Evolutionary conservation across 2,113 vertebrate genomes (phyloP), one percentile per base, ranked within the genome.

Genomic region (Etheostoma cragini): DNA sequence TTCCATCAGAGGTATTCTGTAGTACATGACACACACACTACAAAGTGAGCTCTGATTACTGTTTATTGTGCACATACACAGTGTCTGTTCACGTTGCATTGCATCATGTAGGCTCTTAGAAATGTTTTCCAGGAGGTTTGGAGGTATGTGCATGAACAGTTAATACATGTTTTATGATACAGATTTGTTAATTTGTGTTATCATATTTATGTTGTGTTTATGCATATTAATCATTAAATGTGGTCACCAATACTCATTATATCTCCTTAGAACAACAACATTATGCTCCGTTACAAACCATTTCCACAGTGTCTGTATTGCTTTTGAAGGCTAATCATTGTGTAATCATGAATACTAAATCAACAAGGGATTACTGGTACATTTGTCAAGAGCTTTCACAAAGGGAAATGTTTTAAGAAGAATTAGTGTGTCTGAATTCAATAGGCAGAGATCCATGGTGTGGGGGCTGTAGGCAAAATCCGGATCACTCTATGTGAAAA

Each of bases 1-100:
- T 88, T 84, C 82, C 70, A 75, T 49, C 64, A 47, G 33, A 74
- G 75, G 58, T 70, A 84, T 89, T 76, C 73, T 87, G 83, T 85
- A 85, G 84, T 84, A 83, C 76, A 82, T 88, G 52, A 76, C 72
- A 85, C 70, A 52, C 35, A 38, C 84, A 35, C 69, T 46, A 47
- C 52, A 87, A 49, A 50, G 61, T 8, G 21, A 74, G 47, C 68
- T 89, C 73, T 38, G 26, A 53, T 74, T 86, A 80, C 71, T 82
- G 52, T 68, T 84, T 47, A 82, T n/a, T 30, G 26, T 58, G 17
- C 33, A 49, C 13, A 60, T 49, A 12, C 1, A 0, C 26, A 66
- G 46, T n/a, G 57, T n/a, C 14, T 53, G 8, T 19, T 62, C 15
- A 1, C 6, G 10, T 42, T 24, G 16, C 24, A 62, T 58, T 50